These are phyloP conservation scores for Rhyacophila evoluta DNA, from an alignment of 2,888 invertebrate species.

Conservation along the genomic window DNA sequence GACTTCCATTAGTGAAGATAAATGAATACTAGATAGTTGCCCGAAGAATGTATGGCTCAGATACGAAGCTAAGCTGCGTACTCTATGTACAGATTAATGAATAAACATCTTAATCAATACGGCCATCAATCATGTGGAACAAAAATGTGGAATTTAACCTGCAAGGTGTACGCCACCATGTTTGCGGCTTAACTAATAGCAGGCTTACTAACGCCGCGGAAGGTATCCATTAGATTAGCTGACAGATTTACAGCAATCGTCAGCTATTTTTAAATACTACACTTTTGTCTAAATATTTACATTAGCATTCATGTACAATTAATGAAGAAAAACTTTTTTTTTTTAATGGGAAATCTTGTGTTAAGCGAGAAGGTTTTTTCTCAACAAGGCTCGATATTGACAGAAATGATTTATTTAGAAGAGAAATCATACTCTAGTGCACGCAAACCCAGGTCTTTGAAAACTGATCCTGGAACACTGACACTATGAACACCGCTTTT, in stretches of 20 bases:
- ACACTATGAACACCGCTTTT: too few relatives aligned
- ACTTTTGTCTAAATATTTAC: too few relatives aligned
- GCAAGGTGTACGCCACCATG: background rate
- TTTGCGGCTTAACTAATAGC: background rate
- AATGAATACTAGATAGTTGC: slow-evolving; percentile 20
- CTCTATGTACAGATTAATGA: slow-evolving; percentile 44
- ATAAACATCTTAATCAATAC: slow-evolving; percentile 47
- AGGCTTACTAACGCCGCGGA: background rate
- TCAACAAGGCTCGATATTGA: too few relatives aligned
- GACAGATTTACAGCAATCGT: background rate
- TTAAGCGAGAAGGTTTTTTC: too few relatives aligned
- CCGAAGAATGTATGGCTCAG: slow-evolving; percentile 33
- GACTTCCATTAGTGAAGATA: slow-evolving; percentile 35
- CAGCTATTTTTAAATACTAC: too few relatives aligned
- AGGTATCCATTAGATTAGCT: background rate
- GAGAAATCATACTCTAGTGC: too few relatives aligned
- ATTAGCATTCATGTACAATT: too few relatives aligned
- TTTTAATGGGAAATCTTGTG: too few relatives aligned
- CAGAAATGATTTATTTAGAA: too few relatives aligned
- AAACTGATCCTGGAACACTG: too few relatives aligned
- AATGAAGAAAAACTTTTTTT: too few relatives aligned
- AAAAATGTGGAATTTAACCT: background rate
- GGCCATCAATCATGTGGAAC: slow-evolving; percentile 40
- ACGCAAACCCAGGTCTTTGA: too few relatives aligned
- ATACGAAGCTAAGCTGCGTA: slow-evolving; percentile 26